phyloP scores from a whole-genome alignment of 2,797 vertebrate species.

The Lates japonicus region DNA sequence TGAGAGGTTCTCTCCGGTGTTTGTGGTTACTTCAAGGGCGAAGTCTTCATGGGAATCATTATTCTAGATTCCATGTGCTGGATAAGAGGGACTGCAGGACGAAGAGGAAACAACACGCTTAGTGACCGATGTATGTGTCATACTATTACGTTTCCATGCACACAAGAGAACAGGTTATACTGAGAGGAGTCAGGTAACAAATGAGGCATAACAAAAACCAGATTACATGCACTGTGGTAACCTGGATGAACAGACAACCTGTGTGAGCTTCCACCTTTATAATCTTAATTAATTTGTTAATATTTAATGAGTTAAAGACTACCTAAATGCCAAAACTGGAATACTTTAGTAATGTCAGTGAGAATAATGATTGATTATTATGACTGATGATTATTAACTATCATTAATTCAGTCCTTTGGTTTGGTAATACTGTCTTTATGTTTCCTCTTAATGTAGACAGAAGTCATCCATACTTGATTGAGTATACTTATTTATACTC shows the following conservation, averaged over 20 bases:
- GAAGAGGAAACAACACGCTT: slow-evolving; percentile 2
- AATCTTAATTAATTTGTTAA: not conserved
- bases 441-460: not conserved
- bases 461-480: not conserved
- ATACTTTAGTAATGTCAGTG: not conserved
- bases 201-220: too few species aligned
- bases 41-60: slow-evolving; percentile 88
- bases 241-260: not conserved
- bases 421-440: not conserved
- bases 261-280: not conserved
- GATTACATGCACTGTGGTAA: not conserved
- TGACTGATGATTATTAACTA: not conserved
- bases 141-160: not conserved
- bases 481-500: too few species aligned
- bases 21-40: slow-evolving; percentile 80
- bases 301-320: not conserved
- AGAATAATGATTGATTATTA: not conserved
- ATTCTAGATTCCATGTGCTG: slow-evolving; percentile 88
- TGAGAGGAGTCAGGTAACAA: too few species aligned
- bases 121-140: slow-evolving; percentile 7
- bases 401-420: not conserved
- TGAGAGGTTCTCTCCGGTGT: slow-evolving; percentile 23
- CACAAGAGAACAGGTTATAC: not conserved
- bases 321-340: not conserved
- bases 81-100: slow-evolving; percentile 84